Evolutionary conservation across 2,888 invertebrate genomes (phyloP).

Genomic region (Morinoia aosen): DNA sequence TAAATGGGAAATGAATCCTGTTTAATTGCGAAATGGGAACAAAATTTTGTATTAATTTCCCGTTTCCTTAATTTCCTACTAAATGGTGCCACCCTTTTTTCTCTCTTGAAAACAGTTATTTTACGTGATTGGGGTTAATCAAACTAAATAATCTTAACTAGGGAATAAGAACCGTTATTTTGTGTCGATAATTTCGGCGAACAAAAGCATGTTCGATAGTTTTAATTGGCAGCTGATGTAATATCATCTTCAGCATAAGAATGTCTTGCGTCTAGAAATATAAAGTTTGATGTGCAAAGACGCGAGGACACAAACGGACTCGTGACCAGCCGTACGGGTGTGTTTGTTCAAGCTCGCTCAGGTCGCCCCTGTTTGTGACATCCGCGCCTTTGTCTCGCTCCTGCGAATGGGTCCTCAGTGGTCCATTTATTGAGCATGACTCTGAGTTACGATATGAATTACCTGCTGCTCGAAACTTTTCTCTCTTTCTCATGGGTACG

Average conservation of each 20-base stretch:
- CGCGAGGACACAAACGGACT: not conserved
- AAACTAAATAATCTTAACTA: too few relatives aligned
- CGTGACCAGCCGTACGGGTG: not conserved
- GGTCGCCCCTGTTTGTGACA: not conserved
- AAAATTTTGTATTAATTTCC: too few relatives aligned
- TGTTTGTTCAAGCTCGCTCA: not conserved
- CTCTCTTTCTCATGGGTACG: not conserved
- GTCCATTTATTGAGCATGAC: not conserved
- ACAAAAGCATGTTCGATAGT: not conserved
- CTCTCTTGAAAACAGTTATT: too few relatives aligned
- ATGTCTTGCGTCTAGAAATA: not conserved
- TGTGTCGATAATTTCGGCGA: not conserved
- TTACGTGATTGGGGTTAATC: too few relatives aligned
- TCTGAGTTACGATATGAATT: not conserved
- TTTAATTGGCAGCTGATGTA: not conserved
- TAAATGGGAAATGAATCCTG: too few relatives aligned
- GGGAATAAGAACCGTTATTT: too few relatives aligned
- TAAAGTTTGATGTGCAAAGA: not conserved
- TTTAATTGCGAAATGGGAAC: too few relatives aligned
- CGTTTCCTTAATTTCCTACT: too few relatives aligned
- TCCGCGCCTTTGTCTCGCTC: not conserved
- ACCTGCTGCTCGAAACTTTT: not conserved
- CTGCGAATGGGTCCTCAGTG: conserved; percentile 3
- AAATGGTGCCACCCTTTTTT: too few relatives aligned
- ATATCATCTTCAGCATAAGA: not conserved